These are phyloP conservation scores for Eucera pruinosa DNA, from an alignment of 2,888 invertebrate genomes.

Conservation along the genomic window DNA sequence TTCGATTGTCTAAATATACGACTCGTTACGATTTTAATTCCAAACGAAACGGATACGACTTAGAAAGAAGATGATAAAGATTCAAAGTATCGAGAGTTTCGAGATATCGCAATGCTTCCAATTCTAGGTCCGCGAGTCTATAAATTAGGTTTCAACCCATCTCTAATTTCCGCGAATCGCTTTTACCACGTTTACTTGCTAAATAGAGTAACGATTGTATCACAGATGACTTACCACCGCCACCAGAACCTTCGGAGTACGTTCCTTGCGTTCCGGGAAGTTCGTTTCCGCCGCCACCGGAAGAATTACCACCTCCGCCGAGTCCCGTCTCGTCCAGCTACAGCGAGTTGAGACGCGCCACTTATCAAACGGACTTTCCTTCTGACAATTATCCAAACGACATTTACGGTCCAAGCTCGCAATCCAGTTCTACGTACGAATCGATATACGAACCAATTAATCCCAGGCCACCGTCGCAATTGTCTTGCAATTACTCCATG, in stretches of 20 bases:
- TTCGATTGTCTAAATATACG: too few relatives aligned
- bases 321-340: conserved; percentile 96
- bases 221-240: conserved; percentile 87
- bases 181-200: neutral
- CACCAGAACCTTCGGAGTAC: conserved; percentile 85
- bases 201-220: conserved; percentile 26
- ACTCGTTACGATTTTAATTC: too few relatives aligned
- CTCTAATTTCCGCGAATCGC: too few relatives aligned
- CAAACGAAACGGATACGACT: too few relatives aligned
- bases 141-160: too few relatives aligned
- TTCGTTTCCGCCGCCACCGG: conserved; percentile 85
- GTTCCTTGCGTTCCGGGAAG: conserved; percentile 80
- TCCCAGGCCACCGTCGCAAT: conserved; percentile 90
- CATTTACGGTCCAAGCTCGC: conserved; percentile 89
- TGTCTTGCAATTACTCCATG: conserved; percentile 89
- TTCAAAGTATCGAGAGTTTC: too few relatives aligned
- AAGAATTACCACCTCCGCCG: conserved; percentile 92
- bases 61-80: too few relatives aligned
- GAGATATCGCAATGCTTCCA: too few relatives aligned
- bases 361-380: conserved; percentile 87
- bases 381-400: conserved; percentile 83
- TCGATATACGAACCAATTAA: conserved; percentile 97
- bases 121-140: too few relatives aligned
- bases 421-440: conserved; percentile 91
- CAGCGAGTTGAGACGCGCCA: conserved; percentile 93